Evolutionary conservation across 2,113 vertebrate species (phyloP).

Genomic region (Brachyhypopomus gauderio): DNA sequence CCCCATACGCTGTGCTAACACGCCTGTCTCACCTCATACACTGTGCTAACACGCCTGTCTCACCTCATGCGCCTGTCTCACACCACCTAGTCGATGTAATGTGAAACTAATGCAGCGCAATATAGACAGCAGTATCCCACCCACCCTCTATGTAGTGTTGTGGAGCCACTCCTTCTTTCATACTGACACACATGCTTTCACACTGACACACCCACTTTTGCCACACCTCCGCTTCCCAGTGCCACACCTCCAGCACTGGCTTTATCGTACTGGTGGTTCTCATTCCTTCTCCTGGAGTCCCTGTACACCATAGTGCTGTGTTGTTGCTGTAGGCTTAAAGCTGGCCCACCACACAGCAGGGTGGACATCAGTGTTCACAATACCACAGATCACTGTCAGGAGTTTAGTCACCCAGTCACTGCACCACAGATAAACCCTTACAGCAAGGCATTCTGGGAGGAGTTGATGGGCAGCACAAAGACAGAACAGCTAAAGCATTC

Average conservation of each 20-base stretch:
- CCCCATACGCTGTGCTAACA: too few species aligned
- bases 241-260: background rate
- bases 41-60: too few species aligned
- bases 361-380: too few species aligned
- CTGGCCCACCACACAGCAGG: too few species aligned
- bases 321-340: too few species aligned
- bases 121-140: background rate
- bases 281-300: background rate
- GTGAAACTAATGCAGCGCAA: background rate
- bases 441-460: slow-evolving; percentile 64
- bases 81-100: too few species aligned
- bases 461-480: slow-evolving; percentile 66
- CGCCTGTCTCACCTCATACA: too few species aligned
- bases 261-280: background rate
- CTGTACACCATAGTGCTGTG: too few species aligned
- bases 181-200: too few species aligned
- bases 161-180: background rate
- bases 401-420: background rate
- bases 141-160: background rate
- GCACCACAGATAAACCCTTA: slow-evolving; percentile 51
- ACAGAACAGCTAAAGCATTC: slow-evolving; percentile 61
- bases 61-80: too few species aligned
- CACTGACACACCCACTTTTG: too few species aligned
- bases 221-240: background rate
- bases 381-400: too few species aligned